Conservation (phyloP, 2,797 vertebrate species). For the Pangasius larnaudii region DNA sequence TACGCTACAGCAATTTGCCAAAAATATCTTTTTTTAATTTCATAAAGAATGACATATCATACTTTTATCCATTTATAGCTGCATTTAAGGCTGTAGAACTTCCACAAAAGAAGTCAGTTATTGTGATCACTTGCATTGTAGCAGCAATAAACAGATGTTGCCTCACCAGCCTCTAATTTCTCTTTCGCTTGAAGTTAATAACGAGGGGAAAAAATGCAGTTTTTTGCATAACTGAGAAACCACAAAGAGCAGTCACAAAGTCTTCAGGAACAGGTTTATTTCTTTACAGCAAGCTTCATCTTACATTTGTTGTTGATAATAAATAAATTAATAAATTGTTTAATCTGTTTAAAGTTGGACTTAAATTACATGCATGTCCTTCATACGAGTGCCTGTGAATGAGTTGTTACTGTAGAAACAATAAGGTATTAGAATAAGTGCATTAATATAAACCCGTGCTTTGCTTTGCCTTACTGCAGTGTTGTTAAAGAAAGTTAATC, state of each 20-base stretch:
- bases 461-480: neutral
- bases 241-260: too few relatives aligned
- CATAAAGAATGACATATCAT: neutral
- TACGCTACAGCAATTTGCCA: neutral
- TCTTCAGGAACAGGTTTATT: neutral
- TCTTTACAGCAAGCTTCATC: neutral
- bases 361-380: neutral
- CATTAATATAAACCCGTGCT: neutral
- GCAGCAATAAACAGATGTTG: neutral
- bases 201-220: neutral
- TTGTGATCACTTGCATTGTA: conserved; percentile 6
- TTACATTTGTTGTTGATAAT: neutral
- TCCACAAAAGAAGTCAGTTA: neutral
- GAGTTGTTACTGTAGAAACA: neutral
- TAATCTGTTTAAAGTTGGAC: neutral
- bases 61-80: neutral
- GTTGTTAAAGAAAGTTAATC: neutral
- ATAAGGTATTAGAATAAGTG: neutral
- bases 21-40: neutral
- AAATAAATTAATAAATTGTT: neutral
- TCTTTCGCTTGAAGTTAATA: neutral
- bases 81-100: neutral
- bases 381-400: neutral
- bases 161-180: neutral
- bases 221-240: conserved; percentile 10